These are phyloP conservation scores for Thymelicus lineola DNA, from an alignment of 2,888 invertebrate species.

Conservation along the genomic window DNA sequence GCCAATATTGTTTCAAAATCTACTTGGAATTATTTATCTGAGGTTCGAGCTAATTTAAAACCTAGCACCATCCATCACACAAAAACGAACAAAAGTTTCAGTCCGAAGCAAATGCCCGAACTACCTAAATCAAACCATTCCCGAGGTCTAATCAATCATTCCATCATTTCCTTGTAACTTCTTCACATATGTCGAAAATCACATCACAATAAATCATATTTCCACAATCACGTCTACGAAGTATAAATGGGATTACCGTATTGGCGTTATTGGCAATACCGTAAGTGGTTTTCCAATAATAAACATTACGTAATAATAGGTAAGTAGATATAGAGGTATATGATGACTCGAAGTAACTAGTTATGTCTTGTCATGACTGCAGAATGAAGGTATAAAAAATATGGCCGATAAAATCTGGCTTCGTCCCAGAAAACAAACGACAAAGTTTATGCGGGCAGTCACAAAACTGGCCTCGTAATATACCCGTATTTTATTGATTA, in stretches of 20 bases:
- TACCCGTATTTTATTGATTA: constrained; percentile 16
- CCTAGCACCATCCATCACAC: no score
- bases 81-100: no score
- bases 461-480: constrained; percentile 24
- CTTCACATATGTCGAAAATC: constrained; percentile 3
- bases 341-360: neutral
- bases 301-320: constrained; percentile 7
- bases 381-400: constrained; percentile 30
- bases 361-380: constrained; percentile 20
- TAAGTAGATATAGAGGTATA: neutral
- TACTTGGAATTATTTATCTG: no score
- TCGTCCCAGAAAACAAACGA: constrained; percentile 21
- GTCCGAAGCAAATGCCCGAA: neutral
- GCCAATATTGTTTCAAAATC: no score
- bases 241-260: neutral
- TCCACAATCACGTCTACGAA: constrained; percentile 2
- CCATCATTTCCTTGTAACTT: neutral
- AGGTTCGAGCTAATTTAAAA: no score
- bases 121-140: neutral
- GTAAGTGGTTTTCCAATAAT: constrained; percentile 23
- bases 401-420: constrained; percentile 34
- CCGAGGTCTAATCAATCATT: constrained; percentile 3
- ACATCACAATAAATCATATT: constrained; percentile 15
- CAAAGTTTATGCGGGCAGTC: constrained; percentile 19
- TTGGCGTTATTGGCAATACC: constrained; percentile 14